phyloP scores from a whole-genome alignment of 1,140 invertebrate species.

The Drosophila ambigua region DNA sequence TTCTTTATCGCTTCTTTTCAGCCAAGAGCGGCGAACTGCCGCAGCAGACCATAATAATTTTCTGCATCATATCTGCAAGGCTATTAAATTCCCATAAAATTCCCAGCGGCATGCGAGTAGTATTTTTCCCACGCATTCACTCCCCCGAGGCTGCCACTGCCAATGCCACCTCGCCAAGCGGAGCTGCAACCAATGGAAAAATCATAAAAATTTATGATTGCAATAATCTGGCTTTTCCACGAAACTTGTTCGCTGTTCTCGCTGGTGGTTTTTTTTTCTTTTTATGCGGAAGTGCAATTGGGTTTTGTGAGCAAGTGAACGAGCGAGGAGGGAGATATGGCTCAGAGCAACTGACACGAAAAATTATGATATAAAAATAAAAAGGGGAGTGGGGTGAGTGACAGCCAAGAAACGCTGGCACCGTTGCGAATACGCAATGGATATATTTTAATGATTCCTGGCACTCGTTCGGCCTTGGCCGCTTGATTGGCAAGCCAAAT shows the following conservation, averaged over 20 bases:
- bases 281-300: constrained; percentile 46
- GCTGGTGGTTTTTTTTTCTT: background rate
- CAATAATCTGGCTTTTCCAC: constrained; percentile 67
- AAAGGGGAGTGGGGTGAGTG: no score
- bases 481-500: constrained; percentile 36
- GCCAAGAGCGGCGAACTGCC: background rate
- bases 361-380: constrained; percentile 44
- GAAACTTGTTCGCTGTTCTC: constrained; percentile 21
- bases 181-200: constrained; percentile 64
- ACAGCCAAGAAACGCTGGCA: no score
- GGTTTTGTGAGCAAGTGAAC: constrained; percentile 11
- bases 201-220: constrained; percentile 78
- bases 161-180: background rate
- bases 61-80: constrained; percentile 72
- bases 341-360: constrained; percentile 24
- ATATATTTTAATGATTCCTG: constrained; percentile 24
- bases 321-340: constrained; percentile 3
- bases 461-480: background rate
- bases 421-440: no score
- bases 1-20: constrained; percentile 23
- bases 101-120: constrained; percentile 27
- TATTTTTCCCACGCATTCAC: constrained; percentile 51
- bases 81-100: constrained; percentile 77
- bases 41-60: constrained; percentile 62
- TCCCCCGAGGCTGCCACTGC: no score